Percentiles rank a stretch among this genome's conserved stretches.
Conservation (phyloP, 2,888 invertebrate genomes). For the Tanypteryx hageni region DNA sequence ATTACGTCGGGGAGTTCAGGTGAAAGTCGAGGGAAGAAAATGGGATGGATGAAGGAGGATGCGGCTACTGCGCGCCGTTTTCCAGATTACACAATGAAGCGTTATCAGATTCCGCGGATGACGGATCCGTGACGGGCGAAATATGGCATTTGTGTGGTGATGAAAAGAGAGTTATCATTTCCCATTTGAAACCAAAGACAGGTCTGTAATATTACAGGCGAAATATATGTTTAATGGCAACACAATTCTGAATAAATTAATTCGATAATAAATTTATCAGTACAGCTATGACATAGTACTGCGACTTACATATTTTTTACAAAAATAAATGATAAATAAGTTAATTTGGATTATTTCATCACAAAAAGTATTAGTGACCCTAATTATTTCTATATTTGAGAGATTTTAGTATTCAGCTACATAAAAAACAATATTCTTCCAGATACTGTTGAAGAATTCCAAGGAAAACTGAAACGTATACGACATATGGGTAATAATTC, state of each 20-base stretch:
- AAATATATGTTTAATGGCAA: no score
- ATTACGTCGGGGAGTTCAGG: background rate
- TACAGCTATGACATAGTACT: background rate
- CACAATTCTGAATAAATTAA: background rate
- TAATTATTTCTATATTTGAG: no score
- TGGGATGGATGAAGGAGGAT: background rate
- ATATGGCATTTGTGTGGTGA: background rate
- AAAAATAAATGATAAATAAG: background rate
- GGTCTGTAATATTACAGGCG: no score
- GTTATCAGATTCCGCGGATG: background rate
- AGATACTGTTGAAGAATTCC: no score
- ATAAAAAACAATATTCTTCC: no score
- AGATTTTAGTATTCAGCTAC: no score
- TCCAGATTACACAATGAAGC: constrained; percentile 1
- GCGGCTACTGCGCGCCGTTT: background rate
- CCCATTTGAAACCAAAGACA: no score
- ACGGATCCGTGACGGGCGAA: background rate
- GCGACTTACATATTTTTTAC: background rate
- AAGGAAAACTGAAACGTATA: no score
- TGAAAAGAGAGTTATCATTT: background rate
- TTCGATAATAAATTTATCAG: background rate
- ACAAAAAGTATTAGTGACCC: no score
- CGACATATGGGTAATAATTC: no score
- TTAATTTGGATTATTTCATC: no score
- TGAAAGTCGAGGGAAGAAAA: constrained; percentile 2